A percentile compares a stretch with the other conserved stretches of the same genome.
Evolutionary conservation across 2,113 vertebrate genomes (phyloP).

Genomic region (Sula dactylatra): DNA sequence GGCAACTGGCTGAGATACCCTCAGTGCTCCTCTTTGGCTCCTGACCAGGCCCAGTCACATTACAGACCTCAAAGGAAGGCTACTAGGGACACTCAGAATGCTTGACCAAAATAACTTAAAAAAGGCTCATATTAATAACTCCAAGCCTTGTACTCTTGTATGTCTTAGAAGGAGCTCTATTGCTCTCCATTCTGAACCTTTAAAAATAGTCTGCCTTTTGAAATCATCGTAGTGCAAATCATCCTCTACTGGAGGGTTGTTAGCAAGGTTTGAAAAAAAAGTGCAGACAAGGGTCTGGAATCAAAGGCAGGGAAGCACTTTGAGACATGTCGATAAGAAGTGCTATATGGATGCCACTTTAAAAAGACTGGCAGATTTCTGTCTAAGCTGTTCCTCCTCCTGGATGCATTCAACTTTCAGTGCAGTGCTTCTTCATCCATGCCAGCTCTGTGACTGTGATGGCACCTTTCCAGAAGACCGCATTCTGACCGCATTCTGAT

Average conservation of each 20-base stretch:
- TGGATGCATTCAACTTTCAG: background rate
- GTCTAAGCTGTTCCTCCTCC: conserved; percentile 26
- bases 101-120: background rate
- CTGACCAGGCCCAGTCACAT: background rate
- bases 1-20: background rate
- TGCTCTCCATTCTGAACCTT: background rate
- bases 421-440: background rate
- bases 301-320: conserved; percentile 18
- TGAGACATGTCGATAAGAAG: background rate
- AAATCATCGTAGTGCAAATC: background rate
- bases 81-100: background rate
- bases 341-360: background rate
- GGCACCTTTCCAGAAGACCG: background rate
- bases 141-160: background rate
- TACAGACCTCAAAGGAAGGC: background rate
- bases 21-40: background rate
- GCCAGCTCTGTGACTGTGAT: background rate
- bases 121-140: background rate
- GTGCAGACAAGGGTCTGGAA: conserved; percentile 29
- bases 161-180: background rate
- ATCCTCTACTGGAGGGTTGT: background rate
- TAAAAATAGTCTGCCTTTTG: conserved; percentile 13
- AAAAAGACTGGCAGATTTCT: conserved; percentile 45
- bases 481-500: background rate
- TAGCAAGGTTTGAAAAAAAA: conserved; percentile 8